Base-by-base conservation (phyloP, 2,888 invertebrate species). In the Dicycla oo region DNA sequence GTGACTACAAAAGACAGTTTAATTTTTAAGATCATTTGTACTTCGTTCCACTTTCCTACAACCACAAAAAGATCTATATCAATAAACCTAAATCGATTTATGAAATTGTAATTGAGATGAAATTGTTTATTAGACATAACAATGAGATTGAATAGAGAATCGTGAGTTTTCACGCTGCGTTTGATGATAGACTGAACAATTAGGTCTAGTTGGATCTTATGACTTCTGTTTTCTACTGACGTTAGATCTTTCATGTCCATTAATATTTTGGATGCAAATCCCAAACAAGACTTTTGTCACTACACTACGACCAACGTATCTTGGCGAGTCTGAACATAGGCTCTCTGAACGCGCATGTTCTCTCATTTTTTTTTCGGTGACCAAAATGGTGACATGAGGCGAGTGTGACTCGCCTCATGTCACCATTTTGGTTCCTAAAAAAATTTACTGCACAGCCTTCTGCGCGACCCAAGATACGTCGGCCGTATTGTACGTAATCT, bases 31-130 rank as follows among this genome's bases (percentile, higher is more conserved):
- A 82, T 38, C 58, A 69, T 74, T 77, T 69, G 69, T 73, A 78
- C 67, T 75, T 76, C 26, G 83, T 69, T 71, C 84, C 70, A 85
- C 85, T 85, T 84, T 85, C 74, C 7, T 65, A 58, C 58, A 58
- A 81, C 70, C 69, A 78, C 76, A 81, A 78, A 69, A 71, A 82
- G 62, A 84, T 85, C 61, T 69, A 63, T 67, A 79, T 82, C 74
- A 73, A 62, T 71, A 83, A 74, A 72, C 23, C 56, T 53, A 85
- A 57, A 73, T 76, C 34, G 56, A 70, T 73, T 75, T 73, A 26
- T 72, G n/a, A 60, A 82, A 38, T 67, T 54, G 65, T 57, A 63
- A 70, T 77, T 68, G 72, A 67, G 61, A 75, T 54, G 11, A 62
- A 72, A 67, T 62, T 71, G 53, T 62, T 47, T 43, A 47, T 62